Evolutionary conservation across 2,797 vertebrate species (phyloP), one percentile per base, ranked within the genome.

Genomic region (Thalassophryne amazonica): DNA sequence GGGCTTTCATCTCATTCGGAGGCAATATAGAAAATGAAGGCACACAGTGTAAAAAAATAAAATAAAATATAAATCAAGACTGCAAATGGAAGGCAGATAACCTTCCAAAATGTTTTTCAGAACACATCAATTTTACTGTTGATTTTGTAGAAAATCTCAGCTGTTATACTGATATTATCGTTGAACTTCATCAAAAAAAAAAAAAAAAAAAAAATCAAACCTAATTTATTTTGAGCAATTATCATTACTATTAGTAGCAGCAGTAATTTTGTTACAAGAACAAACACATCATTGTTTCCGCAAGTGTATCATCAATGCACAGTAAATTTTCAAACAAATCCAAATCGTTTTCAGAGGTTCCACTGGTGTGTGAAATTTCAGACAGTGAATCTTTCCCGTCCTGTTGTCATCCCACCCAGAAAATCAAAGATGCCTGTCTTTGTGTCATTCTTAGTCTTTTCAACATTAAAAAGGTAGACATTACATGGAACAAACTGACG

Each of bases 1-100:
- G 85, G 82, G 85, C 83, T 79, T 86, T 80, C 78, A 76, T 85
- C 73, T 77, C 68, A 72, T 87, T 85, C 79, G 61, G 72, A 86
- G 73, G 69, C 81, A 83, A 88, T 86, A 86, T 85, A 80, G 67
- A 65, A 80, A 85, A 83, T 76, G 79, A 77, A 77, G 71, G 74
- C 81, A 72, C 66, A 60, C 55, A 75, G 73, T 84, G 69, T 74
- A 74, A 54, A 40, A 78, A 47, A 69, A 62, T 61, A 40, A 68
- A 81, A 84, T 68, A 83, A 85, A 82, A 82, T n/a, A 85, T 78
- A 81, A 71, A 82, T 77, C 68, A 75, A 79, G 84, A 76, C 76
- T 77, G 67, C 36, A 69, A 65, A 72, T 47, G 61, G 66, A 76
- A 71, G 69, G 71, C 60, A 73, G 57, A 60, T 36, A 50, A 80